Conservation (phyloP, 2,888 invertebrate species). For the Leptodirus hochenwartii region DNA sequence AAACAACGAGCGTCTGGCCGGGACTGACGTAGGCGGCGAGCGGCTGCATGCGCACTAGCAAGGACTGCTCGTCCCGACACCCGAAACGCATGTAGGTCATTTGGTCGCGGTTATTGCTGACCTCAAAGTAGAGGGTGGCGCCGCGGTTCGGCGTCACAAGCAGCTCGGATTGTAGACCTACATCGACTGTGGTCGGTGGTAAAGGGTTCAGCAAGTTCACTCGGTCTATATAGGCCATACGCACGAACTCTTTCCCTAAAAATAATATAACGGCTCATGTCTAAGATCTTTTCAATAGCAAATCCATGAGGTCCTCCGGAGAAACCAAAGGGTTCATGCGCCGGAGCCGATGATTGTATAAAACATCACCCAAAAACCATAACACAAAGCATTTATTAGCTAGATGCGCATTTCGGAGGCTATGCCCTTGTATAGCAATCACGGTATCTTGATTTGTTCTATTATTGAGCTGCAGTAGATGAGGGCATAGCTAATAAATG, state of each 20-base stretch:
- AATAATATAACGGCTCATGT: too few species aligned
- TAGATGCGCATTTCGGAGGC: too few species aligned
- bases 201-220: constrained; percentile 14
- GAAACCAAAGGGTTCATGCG: too few species aligned
- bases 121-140: constrained; percentile 43
- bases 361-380: too few species aligned
- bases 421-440: too few species aligned
- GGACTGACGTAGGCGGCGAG: constrained; percentile 27
- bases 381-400: too few species aligned
- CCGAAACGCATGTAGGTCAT: constrained; percentile 36
- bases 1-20: constrained; percentile 40
- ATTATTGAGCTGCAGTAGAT: too few species aligned
- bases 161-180: constrained; percentile 29
- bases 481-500: too few species aligned
- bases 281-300: too few species aligned
- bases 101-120: constrained; percentile 48
- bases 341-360: too few species aligned
- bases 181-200: constrained; percentile 21
- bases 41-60: constrained; percentile 37
- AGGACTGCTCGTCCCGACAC: constrained; percentile 38
- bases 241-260: constrained; percentile 18
- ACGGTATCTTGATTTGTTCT: too few species aligned
- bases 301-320: too few species aligned
- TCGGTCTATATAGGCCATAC: constrained; percentile 17
- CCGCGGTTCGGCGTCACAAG: constrained; percentile 23